Base-by-base conservation (phyloP, 2,113 vertebrate genomes). In the Brachionichthys hirsutus region DNA sequence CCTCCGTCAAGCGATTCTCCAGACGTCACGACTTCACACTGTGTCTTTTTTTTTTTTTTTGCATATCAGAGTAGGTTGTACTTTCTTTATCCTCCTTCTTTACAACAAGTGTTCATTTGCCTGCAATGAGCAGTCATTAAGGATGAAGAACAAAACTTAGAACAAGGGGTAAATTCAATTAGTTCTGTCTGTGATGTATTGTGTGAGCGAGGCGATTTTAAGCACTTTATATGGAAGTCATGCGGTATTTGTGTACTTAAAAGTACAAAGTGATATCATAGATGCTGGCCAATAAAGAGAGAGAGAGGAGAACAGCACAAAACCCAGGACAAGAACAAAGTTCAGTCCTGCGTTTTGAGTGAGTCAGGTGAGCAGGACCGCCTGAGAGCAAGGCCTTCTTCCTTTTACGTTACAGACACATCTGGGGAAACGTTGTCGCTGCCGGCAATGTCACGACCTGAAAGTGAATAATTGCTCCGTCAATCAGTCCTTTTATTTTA, bases 111-210 rank as follows among this genome's bases (percentile, higher is more conserved):
- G 87, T 90, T 88, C 77, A 87, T 89, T 89, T 88, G 78, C 81
- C 64, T 78, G 74, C 64, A 38, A 82, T 75, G 67, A 82, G 74
- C 59, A 78, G 84, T 89, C 85, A 83, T 89, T 90, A 87, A 54
- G 75, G 80, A 54, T 63, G 74, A 84, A 85, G 82, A 87, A 85
- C 78, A 83, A 81, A 84, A 86, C 85, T 80, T 82, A 80, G 70
- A 89, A 89, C 85, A 88, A 87, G 90, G 81, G 81, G 75, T 85
- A 89, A 88, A 87, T 87, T 86, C 62, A 85, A 87, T 90, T 81
- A 79, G 53, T 80, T 58, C 79, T 56, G 58, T 76, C 72, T 82
- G 83, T 64, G 67, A 75, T 73, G 80, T 80, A 79, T 81, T 86
- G 82, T 85, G 54, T 8, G 8, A 73, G 75, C 68, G 56, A 64